Base-by-base conservation (phyloP, 2,113 vertebrate species). In the Diphyllodes magnificus region DNA sequence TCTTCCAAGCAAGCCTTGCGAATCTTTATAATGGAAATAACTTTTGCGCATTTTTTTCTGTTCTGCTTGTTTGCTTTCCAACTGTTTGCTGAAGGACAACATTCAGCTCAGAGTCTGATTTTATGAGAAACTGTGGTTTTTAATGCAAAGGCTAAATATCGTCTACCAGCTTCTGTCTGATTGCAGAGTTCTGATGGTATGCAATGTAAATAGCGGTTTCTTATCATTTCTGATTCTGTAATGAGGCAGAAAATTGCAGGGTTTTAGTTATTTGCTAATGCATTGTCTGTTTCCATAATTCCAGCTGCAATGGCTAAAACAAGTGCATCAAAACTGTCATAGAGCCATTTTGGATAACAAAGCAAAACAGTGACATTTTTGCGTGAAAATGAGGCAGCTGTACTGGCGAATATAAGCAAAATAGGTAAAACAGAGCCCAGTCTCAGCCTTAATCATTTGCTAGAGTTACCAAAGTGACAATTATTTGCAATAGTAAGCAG, bases 401-500 rank as follows among this genome's bases (percentile, higher is more conserved):
- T 49, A 33, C 6, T 1, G 11, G 21, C 8, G 4, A 75, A 72
- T 84, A 87, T 30, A 44, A 85, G 50, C n/a, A 89, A 90, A 91
- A 75, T 25, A 85, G 33, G 45, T 42, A 80, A 54, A 88, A 69
- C 45, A 54, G 60, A 83, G 72, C 5, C 0, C 44, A 78, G 17
- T 10, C 51, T 84, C 70, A 87, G 75, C 50, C 68, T 93, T 93
- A 96, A 94, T 79, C 82, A 83, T 56, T 64, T 0, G 1, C 65
- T 87, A 47, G 70, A 51, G 45, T 20, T 82, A 93, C 28, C 53
- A 75, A 78, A 93, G 51, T 53, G 71, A 81, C 80, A 87, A 70
- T 93, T 95, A 95, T 66, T 92, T 95, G 82, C 56, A 88, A 60
- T 23, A 53, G 66, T 60, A 91, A 86, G 33, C 66, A 93, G 78